phyloP scores from a whole-genome alignment of 2,888 invertebrate genomes.

The Ferdinandea cuprea region DNA sequence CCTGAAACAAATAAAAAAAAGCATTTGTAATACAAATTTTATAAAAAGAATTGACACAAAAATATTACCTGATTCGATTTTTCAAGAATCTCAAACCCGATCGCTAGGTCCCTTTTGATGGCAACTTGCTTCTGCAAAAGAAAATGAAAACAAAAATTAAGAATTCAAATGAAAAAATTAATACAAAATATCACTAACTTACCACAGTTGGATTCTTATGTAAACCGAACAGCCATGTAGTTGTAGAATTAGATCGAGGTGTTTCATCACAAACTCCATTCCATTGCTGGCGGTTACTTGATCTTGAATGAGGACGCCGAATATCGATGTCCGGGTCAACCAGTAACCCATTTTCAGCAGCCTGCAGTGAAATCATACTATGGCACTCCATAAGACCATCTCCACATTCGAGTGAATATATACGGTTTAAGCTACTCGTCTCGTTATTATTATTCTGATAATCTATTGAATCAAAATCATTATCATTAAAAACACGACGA shows the following conservation, averaged over 20 bases:
- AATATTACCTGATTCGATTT: conserved; percentile 79
- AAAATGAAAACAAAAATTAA: conserved; percentile 29
- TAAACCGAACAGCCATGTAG: conserved; percentile 81
- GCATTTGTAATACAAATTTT: background rate
- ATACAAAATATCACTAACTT: conserved; percentile 36
- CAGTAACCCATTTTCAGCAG: conserved; percentile 6
- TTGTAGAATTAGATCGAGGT: conserved; percentile 76
- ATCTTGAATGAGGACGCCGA: conserved; percentile 1
- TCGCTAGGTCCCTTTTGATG: conserved; percentile 79
- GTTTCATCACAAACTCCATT: no score
- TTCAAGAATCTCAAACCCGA: conserved; percentile 80
- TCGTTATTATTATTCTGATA: conserved; percentile 55
- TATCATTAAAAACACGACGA: conserved; percentile 23
- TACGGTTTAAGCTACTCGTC: conserved; percentile 18
- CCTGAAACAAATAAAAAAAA: conserved; percentile 66
- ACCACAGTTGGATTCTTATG: conserved; percentile 82
- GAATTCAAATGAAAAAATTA: background rate
- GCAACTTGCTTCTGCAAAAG: conserved; percentile 79
- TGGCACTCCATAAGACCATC: conserved; percentile 12
- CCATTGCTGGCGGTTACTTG: conserved; percentile 39
- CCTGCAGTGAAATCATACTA: conserved; percentile 26
- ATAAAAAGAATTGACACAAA: no score
- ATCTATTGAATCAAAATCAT: conserved; percentile 42
- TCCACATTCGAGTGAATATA: conserved; percentile 20
- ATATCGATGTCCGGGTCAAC: background rate